Evolutionary conservation across 2,113 vertebrate species (phyloP).

Genomic region (Euleptes europaea): DNA sequence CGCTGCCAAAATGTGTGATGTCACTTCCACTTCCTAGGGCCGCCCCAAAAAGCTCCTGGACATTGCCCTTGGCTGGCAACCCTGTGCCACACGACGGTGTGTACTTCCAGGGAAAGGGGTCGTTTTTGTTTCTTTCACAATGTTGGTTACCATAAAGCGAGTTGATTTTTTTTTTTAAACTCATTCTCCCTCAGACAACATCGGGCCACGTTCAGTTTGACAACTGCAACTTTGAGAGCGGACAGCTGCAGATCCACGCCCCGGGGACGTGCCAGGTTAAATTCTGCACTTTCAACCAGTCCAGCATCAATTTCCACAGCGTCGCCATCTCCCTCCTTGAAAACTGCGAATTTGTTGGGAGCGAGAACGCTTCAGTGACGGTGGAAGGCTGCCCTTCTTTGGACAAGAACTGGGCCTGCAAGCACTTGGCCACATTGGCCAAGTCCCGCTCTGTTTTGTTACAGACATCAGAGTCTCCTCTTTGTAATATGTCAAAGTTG

Average conservation of each 20-base stretch:
- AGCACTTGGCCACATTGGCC: slow-evolving; percentile 81
- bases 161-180: not conserved
- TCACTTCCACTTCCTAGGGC: too few species aligned
- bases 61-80: too few species aligned
- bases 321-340: slow-evolving; percentile 86
- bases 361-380: slow-evolving; percentile 87
- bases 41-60: too few species aligned
- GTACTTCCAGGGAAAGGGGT: not conserved
- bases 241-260: slow-evolving; percentile 86
- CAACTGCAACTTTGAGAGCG: slow-evolving; percentile 89
- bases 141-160: not conserved
- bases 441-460: slow-evolving; percentile 71
- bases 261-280: slow-evolving; percentile 90
- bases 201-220: slow-evolving; percentile 90
- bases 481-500: not conserved
- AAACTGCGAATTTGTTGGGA: slow-evolving; percentile 90
- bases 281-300: slow-evolving; percentile 90
- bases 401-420: slow-evolving; percentile 91
- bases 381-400: slow-evolving; percentile 86
- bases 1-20: too few species aligned
- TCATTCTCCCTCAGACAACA: slow-evolving; percentile 75
- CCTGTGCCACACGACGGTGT: not conserved
- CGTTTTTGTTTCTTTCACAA: fast-evolving
- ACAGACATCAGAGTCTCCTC: slow-evolving; percentile 11
- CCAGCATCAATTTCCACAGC: slow-evolving; percentile 82